Conservation (phyloP, 2,797 vertebrate genomes). For the Centropyge bicolor region DNA sequence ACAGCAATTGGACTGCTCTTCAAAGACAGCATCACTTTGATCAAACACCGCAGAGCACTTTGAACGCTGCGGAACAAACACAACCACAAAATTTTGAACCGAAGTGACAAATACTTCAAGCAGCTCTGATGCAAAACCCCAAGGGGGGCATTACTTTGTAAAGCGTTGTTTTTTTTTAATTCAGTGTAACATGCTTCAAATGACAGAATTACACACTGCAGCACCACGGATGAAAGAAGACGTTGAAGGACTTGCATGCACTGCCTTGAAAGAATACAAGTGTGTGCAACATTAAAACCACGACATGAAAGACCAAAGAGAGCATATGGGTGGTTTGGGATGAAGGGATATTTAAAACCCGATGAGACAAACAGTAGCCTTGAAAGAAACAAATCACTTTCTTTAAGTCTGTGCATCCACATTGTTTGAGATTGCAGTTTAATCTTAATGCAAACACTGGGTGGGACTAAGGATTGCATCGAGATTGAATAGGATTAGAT, state of each 20-base stretch:
- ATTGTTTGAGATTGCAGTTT: constrained; percentile 57
- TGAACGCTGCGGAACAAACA: constrained; percentile 64
- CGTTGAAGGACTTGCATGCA: constrained; percentile 12
- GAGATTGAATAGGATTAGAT: constrained; percentile 71
- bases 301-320: constrained; percentile 52
- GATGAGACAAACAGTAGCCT: constrained; percentile 45
- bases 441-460: constrained; percentile 67
- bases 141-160: constrained; percentile 43
- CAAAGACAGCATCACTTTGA: constrained; percentile 74
- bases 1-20: constrained; percentile 57
- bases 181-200: constrained; percentile 57
- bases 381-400: constrained; percentile 67
- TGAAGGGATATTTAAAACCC: constrained; percentile 45
- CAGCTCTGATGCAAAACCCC: constrained; percentile 51
- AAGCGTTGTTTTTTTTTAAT: constrained; percentile 38
- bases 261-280: constrained; percentile 25
- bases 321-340: constrained; percentile 37
- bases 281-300: constrained; percentile 39
- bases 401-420: constrained; percentile 46
- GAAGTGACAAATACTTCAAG: constrained; percentile 71
- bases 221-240: constrained; percentile 49
- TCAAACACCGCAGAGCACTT: constrained; percentile 64
- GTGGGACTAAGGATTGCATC: constrained; percentile 44
- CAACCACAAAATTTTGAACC: constrained; percentile 53
- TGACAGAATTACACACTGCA: constrained; percentile 52